Conservation (phyloP, 2,888 invertebrate species). For the Spatulosminthurus flaviceps region DNA sequence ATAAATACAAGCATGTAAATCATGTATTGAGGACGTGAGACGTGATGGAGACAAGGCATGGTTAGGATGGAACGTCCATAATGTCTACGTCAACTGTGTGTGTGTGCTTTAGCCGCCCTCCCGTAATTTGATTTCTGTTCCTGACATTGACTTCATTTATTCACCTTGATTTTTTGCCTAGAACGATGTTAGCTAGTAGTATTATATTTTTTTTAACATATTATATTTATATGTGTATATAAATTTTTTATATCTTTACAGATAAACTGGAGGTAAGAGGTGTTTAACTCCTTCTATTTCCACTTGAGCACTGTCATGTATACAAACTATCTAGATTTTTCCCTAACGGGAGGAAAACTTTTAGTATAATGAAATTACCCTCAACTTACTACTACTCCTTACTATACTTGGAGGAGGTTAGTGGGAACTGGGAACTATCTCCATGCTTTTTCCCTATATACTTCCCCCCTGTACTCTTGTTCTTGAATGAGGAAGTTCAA, state of each 20-base stretch:
- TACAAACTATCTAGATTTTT: neutral
- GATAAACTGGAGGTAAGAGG: neutral
- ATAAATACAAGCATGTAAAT: slow-evolving; percentile 14
- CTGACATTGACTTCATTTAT: slow-evolving; percentile 26
- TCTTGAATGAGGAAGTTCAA: too few species aligned
- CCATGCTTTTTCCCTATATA: too few species aligned
- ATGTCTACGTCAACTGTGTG: neutral
- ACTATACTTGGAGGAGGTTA: neutral
- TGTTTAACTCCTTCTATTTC: neutral
- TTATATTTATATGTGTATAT: too few species aligned
- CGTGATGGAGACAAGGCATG: neutral
- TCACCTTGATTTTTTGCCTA: neutral
- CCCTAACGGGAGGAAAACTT: neutral
- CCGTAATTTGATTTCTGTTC: slow-evolving; percentile 25
- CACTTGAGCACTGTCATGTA: neutral
- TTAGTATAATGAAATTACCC: slow-evolving; percentile 1
- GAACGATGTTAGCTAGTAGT: too few species aligned
- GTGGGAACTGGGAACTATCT: too few species aligned
- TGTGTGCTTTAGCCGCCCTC: neutral
- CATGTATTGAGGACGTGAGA: neutral
- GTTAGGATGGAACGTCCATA: neutral
- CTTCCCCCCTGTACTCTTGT: too few species aligned
- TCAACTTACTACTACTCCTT: neutral
- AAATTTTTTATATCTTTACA: too few species aligned
- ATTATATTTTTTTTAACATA: too few species aligned